Conservation (phyloP, 1,140 invertebrate species). For the Arion vulgaris region DNA sequence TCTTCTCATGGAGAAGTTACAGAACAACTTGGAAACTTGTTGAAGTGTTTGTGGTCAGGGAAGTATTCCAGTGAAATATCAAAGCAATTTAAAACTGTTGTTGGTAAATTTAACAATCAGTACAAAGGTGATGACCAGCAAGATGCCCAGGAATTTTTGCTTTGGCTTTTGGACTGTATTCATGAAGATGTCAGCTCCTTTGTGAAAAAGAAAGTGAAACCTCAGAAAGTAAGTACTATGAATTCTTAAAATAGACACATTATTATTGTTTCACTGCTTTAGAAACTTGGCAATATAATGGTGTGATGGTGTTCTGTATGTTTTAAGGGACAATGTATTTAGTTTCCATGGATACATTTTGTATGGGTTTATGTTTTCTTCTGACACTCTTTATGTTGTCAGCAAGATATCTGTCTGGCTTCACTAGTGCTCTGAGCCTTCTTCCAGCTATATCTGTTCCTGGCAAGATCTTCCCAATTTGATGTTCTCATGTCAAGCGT, state of each 20-base stretch:
- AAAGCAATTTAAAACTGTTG: conserved; percentile 84
- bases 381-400: no score
- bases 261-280: neutral
- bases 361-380: no score
- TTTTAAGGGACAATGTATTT: no score
- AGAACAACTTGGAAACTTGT: conserved; percentile 86
- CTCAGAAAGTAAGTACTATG: conserved; percentile 22
- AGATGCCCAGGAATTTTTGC: conserved; percentile 97
- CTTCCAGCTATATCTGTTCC: no score
- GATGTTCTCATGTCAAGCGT: no score
- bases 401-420: no score
- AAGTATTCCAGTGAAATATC: conserved; percentile 92
- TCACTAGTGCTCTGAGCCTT: no score
- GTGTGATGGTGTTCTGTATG: no score
- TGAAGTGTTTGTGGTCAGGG: conserved; percentile 95
- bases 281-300: neutral
- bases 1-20: conserved; percentile 92
- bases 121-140: conserved; percentile 69
- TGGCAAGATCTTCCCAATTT: no score
- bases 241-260: neutral
- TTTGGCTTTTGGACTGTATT: conserved; percentile 96
- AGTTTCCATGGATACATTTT: no score
- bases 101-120: conserved; percentile 78
- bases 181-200: conserved; percentile 87
- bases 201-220: conserved; percentile 25